These are phyloP conservation scores for Camponotus vicinus DNA, from an alignment of 1,140 invertebrate genomes.

Conservation along the genomic window DNA sequence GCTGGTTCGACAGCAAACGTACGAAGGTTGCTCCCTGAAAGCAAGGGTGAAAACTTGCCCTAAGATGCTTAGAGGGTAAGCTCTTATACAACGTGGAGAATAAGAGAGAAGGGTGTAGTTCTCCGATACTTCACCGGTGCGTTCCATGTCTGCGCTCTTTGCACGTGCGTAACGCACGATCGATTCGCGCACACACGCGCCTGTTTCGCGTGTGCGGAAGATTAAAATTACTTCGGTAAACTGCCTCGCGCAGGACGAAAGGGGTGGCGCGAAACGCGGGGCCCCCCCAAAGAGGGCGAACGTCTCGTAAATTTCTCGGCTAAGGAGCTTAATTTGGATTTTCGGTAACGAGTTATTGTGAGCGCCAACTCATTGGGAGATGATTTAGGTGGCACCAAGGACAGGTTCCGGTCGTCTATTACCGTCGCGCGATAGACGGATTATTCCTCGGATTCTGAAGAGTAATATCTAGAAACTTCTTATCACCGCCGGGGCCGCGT, in stretches of 20 bases:
- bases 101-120: constrained; percentile 78
- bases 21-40: constrained; percentile 56
- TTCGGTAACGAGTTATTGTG: constrained; percentile 85
- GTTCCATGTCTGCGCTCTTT: constrained; percentile 31
- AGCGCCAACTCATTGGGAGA: constrained; percentile 79
- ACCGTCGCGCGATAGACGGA: constrained; percentile 64
- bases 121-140: constrained; percentile 50
- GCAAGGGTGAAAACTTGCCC: constrained; percentile 85
- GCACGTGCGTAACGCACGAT: background rate
- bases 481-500: constrained; percentile 49
- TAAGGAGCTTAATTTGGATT: constrained; percentile 87
- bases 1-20: constrained; percentile 61
- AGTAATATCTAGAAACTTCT: constrained; percentile 67
- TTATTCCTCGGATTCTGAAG: constrained; percentile 68
- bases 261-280: constrained; percentile 42
- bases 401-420: constrained; percentile 73
- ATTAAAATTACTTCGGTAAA: constrained; percentile 86
- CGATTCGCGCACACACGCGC: constrained; percentile 37
- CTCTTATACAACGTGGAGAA: constrained; percentile 84
- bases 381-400: constrained; percentile 76
- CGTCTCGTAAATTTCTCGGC: constrained; percentile 85
- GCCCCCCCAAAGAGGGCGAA: constrained; percentile 50
- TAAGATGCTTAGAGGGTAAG: constrained; percentile 86
- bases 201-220: constrained; percentile 75
- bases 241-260: constrained; percentile 68